Evolutionary conservation across 37 sponge, comb jelly and placozoan species (phyloP).

Genomic region (Haliclona indistincta): DNA sequence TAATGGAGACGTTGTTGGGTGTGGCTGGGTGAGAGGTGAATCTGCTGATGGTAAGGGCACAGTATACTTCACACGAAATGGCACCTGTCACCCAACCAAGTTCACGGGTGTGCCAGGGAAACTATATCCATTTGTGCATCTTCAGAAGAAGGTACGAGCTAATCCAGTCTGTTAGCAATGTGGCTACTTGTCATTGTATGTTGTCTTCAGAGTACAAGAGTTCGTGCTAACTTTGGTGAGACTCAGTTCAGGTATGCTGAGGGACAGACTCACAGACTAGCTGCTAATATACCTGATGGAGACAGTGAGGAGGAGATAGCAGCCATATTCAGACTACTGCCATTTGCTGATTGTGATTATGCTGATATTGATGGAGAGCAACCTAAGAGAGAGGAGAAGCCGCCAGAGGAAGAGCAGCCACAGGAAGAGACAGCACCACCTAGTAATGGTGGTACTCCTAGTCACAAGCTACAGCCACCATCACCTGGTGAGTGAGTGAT

Average conservation of each 20-base stretch:
- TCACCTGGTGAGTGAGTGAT: too few species aligned
- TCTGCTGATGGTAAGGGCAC: conserved; percentile 34
- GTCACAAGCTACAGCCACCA: neutral
- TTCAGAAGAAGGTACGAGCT: conserved; percentile 78
- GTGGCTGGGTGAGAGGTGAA: conserved; percentile 82
- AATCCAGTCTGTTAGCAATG: neutral
- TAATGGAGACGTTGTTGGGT: conserved; percentile 76
- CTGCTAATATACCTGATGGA: conserved; percentile 64
- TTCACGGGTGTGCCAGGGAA: conserved; percentile 54
- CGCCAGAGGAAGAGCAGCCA: neutral
- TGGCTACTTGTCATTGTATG: neutral
- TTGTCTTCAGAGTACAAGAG: conserved; percentile 55
- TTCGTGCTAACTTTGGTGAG: conserved; percentile 91
- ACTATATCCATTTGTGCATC: conserved; percentile 82
- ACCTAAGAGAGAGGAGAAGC: conserved; percentile 7
- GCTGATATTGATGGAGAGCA: conserved; percentile 24
- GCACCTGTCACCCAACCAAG: conserved; percentile 43
- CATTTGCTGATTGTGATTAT: conserved; percentile 59
- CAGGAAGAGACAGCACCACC: neutral
- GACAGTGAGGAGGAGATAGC: conserved; percentile 63
- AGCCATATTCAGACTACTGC: conserved; percentile 60
- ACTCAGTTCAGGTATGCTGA: conserved; percentile 72
- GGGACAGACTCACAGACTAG: conserved; percentile 79
- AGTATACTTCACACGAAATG: conserved; percentile 93
- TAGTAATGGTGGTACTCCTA: neutral